These are phyloP conservation scores for Perccottus glenii DNA, from an alignment of 2,113 vertebrate species.

Conservation along the genomic window DNA sequence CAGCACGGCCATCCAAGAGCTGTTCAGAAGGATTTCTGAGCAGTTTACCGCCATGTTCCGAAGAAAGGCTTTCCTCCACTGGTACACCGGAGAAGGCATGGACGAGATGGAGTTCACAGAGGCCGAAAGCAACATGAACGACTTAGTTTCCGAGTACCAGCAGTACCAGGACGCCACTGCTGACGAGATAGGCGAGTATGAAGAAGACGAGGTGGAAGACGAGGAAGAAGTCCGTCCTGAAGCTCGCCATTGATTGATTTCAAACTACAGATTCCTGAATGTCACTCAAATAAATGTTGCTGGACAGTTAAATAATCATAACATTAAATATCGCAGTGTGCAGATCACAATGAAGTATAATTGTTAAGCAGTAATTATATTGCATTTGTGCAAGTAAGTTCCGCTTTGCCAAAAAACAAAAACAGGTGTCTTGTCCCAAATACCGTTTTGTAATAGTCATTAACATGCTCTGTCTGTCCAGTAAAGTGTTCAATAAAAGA, in stretches of 20 bases:
- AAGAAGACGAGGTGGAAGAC: slow-evolving; percentile 81
- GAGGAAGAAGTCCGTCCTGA: slow-evolving; percentile 73
- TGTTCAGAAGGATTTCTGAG: slow-evolving; percentile 94
- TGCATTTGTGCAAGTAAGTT: slow-evolving; percentile 44
- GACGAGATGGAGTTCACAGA: slow-evolving; percentile 96
- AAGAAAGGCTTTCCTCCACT: slow-evolving; percentile 92
- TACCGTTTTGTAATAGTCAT: slow-evolving; percentile 64
- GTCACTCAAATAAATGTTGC: slow-evolving; percentile 2
- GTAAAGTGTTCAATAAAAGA: slow-evolving; percentile 55
- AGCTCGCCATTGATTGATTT: slow-evolving; percentile 73
- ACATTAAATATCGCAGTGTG: slow-evolving; percentile 24
- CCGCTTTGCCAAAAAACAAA: slow-evolving; percentile 41
- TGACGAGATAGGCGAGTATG: slow-evolving; percentile 81
- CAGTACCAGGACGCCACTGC: slow-evolving; percentile 93
- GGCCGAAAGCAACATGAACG: slow-evolving; percentile 95
- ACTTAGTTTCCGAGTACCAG: slow-evolving; percentile 91
- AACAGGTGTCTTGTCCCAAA: slow-evolving; percentile 37
- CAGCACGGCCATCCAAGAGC: slow-evolving; percentile 96
- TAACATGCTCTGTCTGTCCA: slow-evolving; percentile 40
- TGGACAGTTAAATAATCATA: slow-evolving; percentile 27
- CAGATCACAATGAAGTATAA: slow-evolving; percentile 37
- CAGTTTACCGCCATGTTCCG: slow-evolving; percentile 98
- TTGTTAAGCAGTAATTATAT: slow-evolving; percentile 43
- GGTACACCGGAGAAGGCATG: slow-evolving; percentile 94
- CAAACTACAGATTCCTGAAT: slow-evolving; percentile 11